Evolutionary conservation across 2,888 invertebrate genomes (phyloP), one percentile per base, ranked within the genome.

Genomic region (Zootermopsis nevadensis): DNA sequence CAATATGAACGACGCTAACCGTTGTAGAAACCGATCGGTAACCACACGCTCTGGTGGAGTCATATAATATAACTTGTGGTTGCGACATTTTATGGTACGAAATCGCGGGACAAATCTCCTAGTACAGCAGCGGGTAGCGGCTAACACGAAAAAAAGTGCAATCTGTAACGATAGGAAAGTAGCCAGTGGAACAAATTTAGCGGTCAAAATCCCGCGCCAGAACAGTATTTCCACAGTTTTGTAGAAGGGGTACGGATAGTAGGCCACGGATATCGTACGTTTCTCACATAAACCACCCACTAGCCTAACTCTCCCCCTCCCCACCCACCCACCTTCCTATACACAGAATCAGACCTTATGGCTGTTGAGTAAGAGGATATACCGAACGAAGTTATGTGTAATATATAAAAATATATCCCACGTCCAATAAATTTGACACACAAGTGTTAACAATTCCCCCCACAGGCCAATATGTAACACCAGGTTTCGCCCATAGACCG

Each of bases 391-490:
- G 81, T 81, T 81, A 81, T 81, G 53, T 69, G 81, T 77, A 77
- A 83, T 72, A 80, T 83, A 82, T 82, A 82, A 82, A 83, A 81
- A 83, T 81, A 81, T 81, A 81, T 69, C 77, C 77, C 53, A 48
- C 80, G 83, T 76, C 72, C 83, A 80, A 85, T 85, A 85, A 85
- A 85, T 85, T 84, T 82, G 60, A 82, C 76, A 82, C 85, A 84
- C 84, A 85, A 85, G 85, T 85, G 85, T 80, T 82, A 82, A 83
- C 85, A 85, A 85, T 85, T 67, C 79, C 80, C 80, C 77, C 74
- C 77, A 81, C 69, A 83, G 74, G 80, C 77, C 82, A 83, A 84
- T 84, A 79, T 80, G 82, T 55, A 80, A 53, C 84, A 84, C 77
- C 84, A 27, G 69, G 69, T 31, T 76, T 30, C 83, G 33, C 60